Base-by-base conservation (phyloP, 2,113 vertebrate species). In the Aplodontia rufa region DNA sequence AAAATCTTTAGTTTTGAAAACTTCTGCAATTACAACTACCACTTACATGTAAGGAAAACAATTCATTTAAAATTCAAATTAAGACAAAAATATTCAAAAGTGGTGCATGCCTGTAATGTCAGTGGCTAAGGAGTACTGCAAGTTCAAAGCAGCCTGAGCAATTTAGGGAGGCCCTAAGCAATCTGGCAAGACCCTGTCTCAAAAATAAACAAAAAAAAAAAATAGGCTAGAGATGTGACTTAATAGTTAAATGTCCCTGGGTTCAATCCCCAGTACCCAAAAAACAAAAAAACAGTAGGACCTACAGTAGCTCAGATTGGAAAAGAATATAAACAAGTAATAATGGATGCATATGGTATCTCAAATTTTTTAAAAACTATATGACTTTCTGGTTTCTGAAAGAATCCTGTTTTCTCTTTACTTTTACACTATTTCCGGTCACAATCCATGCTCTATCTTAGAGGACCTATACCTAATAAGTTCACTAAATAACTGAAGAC, bases 51-150 rank as follows among this genome's bases (percentile, higher is more conserved):
- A 83, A 78, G 11, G 26, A 76, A 71, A 94, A 93, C 2, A 24
- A 32, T 71, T 91, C 13, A 83, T 5, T 72, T 93, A 95, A 97
- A 87, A 89, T 94, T 79, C 68, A 91, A 85, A 80, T 79, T 62
- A 74, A 75, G 22, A 16, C 1, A 69, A 51, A 10, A 82, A 81
- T 0, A 24, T 30, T 88, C 60, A 95, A 92, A 87, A 90, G 17
- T 60, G 55, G 58, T 26, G 28, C 58, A 60, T 60, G 24, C 24
- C 58, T 60, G 6, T 60, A 3, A 60, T 8, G 20, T 26, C 24
- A 60, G 24, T 60, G 3, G 58, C 58, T 60, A 10, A 8, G 58
- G 24, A 60, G 24, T 8, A 60, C 11, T 60, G 24, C 8, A 60
- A 60, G 58, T 60, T 60, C 58, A 60, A 28, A 26, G 58, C 58